Evolutionary conservation across 2,797 vertebrate genomes (phyloP).

Genomic region (Tenualosa thibaudeaui): DNA sequence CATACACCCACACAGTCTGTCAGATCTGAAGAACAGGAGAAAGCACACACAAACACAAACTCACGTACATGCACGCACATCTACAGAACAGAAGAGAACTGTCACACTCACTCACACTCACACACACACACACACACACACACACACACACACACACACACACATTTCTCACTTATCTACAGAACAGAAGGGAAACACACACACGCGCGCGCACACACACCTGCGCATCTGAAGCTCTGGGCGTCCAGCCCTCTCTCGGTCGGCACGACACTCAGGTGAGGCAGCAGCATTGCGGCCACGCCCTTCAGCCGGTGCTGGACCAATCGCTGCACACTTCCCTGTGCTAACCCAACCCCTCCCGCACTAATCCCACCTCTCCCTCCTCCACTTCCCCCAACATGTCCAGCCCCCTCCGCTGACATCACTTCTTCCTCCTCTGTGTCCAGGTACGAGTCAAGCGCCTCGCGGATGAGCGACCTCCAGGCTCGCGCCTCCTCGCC

Average conservation of each 20-base stretch:
- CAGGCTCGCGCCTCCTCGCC: slow-evolving; percentile 80
- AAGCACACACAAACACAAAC: not conserved
- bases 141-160: slow-evolving; percentile 64
- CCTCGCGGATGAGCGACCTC: slow-evolving; percentile 83
- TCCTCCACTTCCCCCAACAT: not conserved
- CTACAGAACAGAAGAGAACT: not conserved
- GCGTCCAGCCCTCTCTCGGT: slow-evolving; percentile 86
- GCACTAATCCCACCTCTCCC: not conserved
- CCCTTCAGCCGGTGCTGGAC: slow-evolving; percentile 84
- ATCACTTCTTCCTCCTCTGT: slow-evolving; percentile 68
- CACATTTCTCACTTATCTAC: not conserved
- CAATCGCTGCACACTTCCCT: slow-evolving; percentile 77
- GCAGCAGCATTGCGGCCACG: slow-evolving; percentile 76
- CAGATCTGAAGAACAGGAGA: no score
- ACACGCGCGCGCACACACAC: slow-evolving; percentile 61
- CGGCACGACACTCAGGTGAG: slow-evolving; percentile 83
- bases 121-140: not conserved
- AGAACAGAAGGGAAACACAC: slow-evolving; percentile 52
- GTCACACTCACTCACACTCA: not conserved
- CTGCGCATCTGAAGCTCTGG: slow-evolving; percentile 94
- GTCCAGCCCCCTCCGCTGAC: slow-evolving; percentile 45
- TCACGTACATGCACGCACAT: not conserved
- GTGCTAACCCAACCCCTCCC: not conserved
- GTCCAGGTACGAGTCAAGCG: slow-evolving; percentile 87
- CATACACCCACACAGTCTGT: not conserved